Evolutionary conservation across 2,113 vertebrate species (phyloP).

Genomic region (Semicossyphus pulcher): DNA sequence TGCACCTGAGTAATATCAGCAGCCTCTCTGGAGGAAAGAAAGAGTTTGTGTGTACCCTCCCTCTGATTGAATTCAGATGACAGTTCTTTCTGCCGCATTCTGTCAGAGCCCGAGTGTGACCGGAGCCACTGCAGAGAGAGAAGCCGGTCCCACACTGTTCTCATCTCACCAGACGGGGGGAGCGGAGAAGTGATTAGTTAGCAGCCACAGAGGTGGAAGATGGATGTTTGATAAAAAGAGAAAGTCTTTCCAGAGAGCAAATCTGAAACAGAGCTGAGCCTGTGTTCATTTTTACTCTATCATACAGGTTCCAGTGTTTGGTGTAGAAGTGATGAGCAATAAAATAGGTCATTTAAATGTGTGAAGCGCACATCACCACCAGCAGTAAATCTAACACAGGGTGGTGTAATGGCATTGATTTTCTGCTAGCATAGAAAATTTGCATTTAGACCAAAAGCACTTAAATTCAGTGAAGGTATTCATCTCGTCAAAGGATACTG

Average conservation of each 20-base stretch:
- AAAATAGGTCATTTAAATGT: neutral
- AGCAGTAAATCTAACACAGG: neutral
- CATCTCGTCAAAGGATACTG: neutral
- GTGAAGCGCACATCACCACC: neutral
- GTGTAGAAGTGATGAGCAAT: constrained; percentile 2
- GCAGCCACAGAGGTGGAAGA: constrained; percentile 45
- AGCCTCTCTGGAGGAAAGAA: constrained; percentile 27
- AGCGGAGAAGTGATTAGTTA: constrained; percentile 52
- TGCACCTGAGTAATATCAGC: constrained; percentile 43
- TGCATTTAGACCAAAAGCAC: constrained; percentile 6
- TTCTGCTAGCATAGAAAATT: constrained; percentile 1
- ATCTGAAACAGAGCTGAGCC: neutral
- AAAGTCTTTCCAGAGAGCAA: constrained; percentile 15
- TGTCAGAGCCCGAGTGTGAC: constrained; percentile 66
- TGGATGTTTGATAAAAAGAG: constrained; percentile 32
- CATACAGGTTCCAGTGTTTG: neutral
- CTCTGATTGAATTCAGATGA: constrained; percentile 70
- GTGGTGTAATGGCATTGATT: neutral
- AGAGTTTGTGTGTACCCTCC: constrained; percentile 33
- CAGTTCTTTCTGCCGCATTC: constrained; percentile 76
- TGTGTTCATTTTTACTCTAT: neutral
- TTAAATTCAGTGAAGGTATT: neutral
- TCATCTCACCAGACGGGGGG: constrained; percentile 45
- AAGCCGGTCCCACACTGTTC: constrained; percentile 54
- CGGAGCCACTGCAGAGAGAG: constrained; percentile 72